Evolutionary conservation across 1,140 invertebrate genomes (phyloP).

Genomic region (Radopholus similis): DNA sequence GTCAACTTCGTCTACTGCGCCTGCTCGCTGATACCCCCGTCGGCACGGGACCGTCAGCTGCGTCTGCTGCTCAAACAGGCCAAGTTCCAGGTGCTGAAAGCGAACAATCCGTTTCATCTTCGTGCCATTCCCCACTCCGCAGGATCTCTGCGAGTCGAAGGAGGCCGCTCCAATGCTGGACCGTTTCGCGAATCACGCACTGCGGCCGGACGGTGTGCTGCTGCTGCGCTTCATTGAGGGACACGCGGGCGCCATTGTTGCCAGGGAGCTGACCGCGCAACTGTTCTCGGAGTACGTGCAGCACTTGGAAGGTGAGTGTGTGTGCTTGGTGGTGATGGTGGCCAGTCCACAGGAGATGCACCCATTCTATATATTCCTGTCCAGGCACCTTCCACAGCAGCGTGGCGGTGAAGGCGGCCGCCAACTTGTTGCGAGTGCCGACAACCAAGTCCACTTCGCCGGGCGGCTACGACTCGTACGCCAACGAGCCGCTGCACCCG

Average conservation of each 20-base stretch:
- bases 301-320: conserved; percentile 11
- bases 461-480: background rate
- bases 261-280: conserved; percentile 37
- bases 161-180: conserved; percentile 27
- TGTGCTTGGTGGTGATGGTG: background rate
- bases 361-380: background rate
- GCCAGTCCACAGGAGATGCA: background rate
- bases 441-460: conserved; percentile 30
- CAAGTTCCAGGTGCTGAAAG: conserved; percentile 19
- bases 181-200: conserved; percentile 43
- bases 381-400: background rate
- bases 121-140: background rate
- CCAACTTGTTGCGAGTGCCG: background rate
- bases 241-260: conserved; percentile 59
- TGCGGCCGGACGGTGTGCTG: conserved; percentile 53
- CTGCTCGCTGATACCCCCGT: conserved; percentile 24
- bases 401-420: conserved; percentile 7
- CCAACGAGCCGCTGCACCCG: background rate
- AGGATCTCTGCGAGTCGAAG: conserved; percentile 14
- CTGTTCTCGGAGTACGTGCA: conserved; percentile 41
- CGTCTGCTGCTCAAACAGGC: conserved; percentile 32
- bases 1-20: conserved; percentile 58
- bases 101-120: background rate
- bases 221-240: conserved; percentile 58
- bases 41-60: conserved; percentile 30